A percentile compares a stretch with the other conserved stretches of the same genome.
Evolutionary conservation across 2,113 vertebrate genomes (phyloP).

Genomic region (Climacteris rufus): DNA sequence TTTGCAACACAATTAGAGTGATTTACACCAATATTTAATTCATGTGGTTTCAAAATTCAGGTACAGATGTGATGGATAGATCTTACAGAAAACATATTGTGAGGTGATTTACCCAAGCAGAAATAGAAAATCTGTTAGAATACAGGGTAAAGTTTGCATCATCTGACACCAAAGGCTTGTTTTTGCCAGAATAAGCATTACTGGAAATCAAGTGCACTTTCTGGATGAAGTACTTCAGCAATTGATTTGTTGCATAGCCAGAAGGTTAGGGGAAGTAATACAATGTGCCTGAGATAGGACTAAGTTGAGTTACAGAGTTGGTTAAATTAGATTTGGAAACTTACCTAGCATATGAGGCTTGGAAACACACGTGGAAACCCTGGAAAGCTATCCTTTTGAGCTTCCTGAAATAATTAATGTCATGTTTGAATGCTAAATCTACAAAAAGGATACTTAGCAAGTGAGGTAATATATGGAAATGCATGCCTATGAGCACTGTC

Average conservation of each 20-base stretch:
- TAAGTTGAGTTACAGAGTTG: constrained; percentile 4
- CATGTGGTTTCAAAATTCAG: background rate
- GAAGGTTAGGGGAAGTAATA: constrained; percentile 15
- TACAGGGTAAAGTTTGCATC: background rate
- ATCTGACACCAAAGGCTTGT: background rate
- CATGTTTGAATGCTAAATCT: background rate
- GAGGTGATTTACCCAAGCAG: background rate
- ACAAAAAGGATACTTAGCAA: background rate
- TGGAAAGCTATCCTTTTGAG: background rate
- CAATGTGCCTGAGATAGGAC: constrained; percentile 3
- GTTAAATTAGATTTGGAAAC: constrained; percentile 50
- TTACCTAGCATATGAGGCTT: background rate
- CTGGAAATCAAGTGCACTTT: constrained; percentile 29
- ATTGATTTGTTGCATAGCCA: constrained; percentile 52
- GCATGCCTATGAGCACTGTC: background rate
- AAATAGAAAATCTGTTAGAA: background rate
- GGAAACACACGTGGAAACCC: background rate
- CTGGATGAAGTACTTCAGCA: constrained; percentile 51
- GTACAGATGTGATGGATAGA: background rate
- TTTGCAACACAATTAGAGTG: background rate
- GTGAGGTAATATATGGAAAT: background rate
- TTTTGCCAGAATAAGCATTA: background rate
- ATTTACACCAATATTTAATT: background rate
- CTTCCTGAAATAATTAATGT: background rate
- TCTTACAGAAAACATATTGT: background rate